Conservation (phyloP, 2,888 invertebrate genomes). For the Antitype chi region DNA sequence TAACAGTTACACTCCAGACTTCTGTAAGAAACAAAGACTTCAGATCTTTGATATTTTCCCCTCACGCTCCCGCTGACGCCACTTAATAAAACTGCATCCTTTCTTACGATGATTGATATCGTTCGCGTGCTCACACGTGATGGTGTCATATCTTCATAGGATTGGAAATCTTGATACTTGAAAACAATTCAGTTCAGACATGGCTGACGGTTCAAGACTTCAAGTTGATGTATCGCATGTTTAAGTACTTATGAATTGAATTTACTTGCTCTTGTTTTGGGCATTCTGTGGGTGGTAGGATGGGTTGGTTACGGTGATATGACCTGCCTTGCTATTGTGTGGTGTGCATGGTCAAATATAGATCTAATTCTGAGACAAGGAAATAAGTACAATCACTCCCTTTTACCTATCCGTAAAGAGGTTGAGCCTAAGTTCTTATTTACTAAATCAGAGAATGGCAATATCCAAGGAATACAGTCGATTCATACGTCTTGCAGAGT, state of each 20-base stretch:
- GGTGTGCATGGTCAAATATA: background rate
- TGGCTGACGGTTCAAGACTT: constrained; percentile 32
- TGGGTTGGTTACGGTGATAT: background rate
- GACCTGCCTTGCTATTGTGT: background rate
- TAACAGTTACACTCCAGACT: background rate
- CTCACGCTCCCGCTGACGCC: background rate
- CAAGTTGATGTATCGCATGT: constrained; percentile 30
- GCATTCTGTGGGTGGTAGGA: background rate
- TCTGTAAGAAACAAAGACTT: background rate
- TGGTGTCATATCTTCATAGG: constrained; percentile 55
- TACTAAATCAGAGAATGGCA: background rate
- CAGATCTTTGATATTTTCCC: background rate
- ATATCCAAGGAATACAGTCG: background rate
- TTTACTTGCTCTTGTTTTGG: constrained; percentile 27
- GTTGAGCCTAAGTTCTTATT: background rate
- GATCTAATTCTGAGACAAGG: background rate
- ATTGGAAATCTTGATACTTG: constrained; percentile 59
- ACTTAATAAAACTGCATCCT: constrained; percentile 15
- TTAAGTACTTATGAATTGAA: background rate
- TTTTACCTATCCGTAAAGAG: background rate
- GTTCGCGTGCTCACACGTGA: constrained; percentile 52
- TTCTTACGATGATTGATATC: constrained; percentile 51
- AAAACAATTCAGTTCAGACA: constrained; percentile 43
- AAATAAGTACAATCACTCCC: background rate
- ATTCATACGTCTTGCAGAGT: too few species aligned